Percentiles rank a stretch among this genome's conserved stretches.
Conservation (phyloP, 2,797 vertebrate species). For the Okamejei kenojei region DNA sequence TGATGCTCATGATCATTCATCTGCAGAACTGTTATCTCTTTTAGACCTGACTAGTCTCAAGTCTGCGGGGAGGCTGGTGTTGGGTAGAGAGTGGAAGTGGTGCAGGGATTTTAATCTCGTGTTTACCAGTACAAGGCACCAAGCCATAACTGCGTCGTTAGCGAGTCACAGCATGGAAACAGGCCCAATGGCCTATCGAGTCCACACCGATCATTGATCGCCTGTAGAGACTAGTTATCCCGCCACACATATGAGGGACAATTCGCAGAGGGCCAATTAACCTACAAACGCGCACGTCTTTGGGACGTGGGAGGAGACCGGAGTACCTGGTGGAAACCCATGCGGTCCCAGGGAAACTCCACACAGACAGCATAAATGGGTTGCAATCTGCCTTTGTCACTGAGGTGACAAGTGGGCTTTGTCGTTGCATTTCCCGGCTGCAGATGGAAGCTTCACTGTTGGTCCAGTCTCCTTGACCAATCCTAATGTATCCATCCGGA, state of each 20-base stretch:
- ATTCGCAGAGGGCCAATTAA: too few relatives aligned
- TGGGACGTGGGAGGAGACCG: too few relatives aligned
- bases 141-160: not conserved
- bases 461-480: not conserved
- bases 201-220: too few relatives aligned
- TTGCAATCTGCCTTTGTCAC: not conserved
- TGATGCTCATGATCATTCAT: not conserved
- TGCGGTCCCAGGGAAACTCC: too few relatives aligned
- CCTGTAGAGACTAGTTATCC: too few relatives aligned
- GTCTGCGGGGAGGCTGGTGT: not conserved
- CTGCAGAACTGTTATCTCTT: not conserved
- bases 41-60: not conserved
- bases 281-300: too few relatives aligned
- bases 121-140: not conserved
- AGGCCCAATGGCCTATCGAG: too few relatives aligned
- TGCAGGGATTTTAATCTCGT: not conserved
- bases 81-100: not conserved
- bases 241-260: too few relatives aligned
- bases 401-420: not conserved
- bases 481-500: too few relatives aligned
- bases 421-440: too few relatives aligned
- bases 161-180: too few relatives aligned
- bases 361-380: not conserved
- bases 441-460: not conserved
- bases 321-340: too few relatives aligned